Percentiles rank a stretch among this genome's conserved stretches.
phyloP scores from a whole-genome alignment of 1,140 invertebrate species.

The Macrotrachela quadricornifera region DNA sequence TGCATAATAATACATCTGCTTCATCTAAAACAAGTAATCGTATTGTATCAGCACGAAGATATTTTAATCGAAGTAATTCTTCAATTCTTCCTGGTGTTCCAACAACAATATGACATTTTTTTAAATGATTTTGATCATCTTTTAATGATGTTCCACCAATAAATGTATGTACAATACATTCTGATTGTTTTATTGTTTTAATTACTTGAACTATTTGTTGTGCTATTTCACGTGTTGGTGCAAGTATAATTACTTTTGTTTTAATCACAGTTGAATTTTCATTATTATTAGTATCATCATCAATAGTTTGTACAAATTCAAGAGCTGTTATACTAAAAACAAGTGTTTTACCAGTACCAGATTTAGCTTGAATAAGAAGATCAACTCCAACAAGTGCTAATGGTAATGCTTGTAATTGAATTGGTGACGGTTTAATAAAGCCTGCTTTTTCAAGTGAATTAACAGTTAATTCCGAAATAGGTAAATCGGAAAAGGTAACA shows the following conservation, averaged over 20 bases:
- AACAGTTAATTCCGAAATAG: slow-evolving; percentile 41
- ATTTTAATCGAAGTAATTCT: background rate
- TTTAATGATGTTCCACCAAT: slow-evolving; percentile 51
- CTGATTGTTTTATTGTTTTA: slow-evolving; percentile 26
- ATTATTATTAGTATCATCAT: too few relatives aligned
- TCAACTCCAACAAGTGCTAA: slow-evolving; percentile 56
- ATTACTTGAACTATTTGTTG: slow-evolving; percentile 41
- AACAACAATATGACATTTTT: slow-evolving; percentile 56
- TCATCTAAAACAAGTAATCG: slow-evolving; percentile 73
- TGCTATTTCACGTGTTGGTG: slow-evolving; percentile 85
- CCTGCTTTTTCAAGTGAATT: slow-evolving; percentile 47
- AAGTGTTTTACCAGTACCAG: slow-evolving; percentile 88
- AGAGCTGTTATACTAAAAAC: slow-evolving; percentile 63
- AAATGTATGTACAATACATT: slow-evolving; percentile 41
- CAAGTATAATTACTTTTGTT: slow-evolving; percentile 45
- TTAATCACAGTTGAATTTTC: too few relatives aligned
- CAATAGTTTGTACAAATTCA: slow-evolving; percentile 36
- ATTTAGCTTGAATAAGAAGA: slow-evolving; percentile 79
- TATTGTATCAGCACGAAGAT: slow-evolving; percentile 38
- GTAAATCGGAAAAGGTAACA: slow-evolving; percentile 46
- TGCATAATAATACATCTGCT: slow-evolving; percentile 65
- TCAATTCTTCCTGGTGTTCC: slow-evolving; percentile 56
- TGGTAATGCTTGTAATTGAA: slow-evolving; percentile 66
- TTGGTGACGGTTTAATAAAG: slow-evolving; percentile 66
- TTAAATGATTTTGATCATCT: slow-evolving; percentile 14